Base-by-base conservation (phyloP, 1,140 invertebrate genomes). In the Magallana gigas region DNA sequence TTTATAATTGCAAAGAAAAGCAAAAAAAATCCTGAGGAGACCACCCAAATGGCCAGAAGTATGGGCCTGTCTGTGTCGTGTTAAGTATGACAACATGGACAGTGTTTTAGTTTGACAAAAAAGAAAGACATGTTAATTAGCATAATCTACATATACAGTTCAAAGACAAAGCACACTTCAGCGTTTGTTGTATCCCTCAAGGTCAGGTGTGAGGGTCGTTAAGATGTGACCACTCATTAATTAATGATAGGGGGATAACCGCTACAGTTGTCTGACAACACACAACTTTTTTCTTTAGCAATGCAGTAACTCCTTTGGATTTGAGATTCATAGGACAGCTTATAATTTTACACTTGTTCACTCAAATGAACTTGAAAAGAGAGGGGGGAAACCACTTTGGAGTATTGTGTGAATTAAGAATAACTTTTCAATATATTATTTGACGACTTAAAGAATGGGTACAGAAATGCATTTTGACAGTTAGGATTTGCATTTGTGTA, bases 401-500 rank as follows among this genome's bases (percentile, higher is more conserved):
- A 11, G 29, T 29, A 14, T 9, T 76, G 68, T 76, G 68, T 29
- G 29, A 76, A 76, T 76, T 76, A 76, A 76, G 36, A 76, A 29
- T 48, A 76, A 12, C 36, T 12, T 29, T 76, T 76, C 68, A 36
- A 29, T 76, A 12, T 76, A 29, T 76, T 29, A 76, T 76, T 23
- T 76, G 68, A 76, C 18, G 36, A 29, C 11, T 76, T 76, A 29
- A 76, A 76, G 18, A 29, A 76, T 76, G 9, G 68, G 68, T 2
- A 76, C 23, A 76, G 68, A 76, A 76, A 76, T 76, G 18, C 36
- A 76, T 76, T 76, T 76, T 76, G 68, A 76, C 68, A 76, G 68
- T 76, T 7, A 18, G 60, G 60, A 64, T 64, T 64, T 64, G 60
- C 14, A 8, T 64, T 76, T 76, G 68, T 76, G 23, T 76, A 29